These are phyloP conservation scores for Hydrozoanthus gracilis DNA, from an alignment of 92 coral and sea anemone genomes.

Conservation along the genomic window DNA sequence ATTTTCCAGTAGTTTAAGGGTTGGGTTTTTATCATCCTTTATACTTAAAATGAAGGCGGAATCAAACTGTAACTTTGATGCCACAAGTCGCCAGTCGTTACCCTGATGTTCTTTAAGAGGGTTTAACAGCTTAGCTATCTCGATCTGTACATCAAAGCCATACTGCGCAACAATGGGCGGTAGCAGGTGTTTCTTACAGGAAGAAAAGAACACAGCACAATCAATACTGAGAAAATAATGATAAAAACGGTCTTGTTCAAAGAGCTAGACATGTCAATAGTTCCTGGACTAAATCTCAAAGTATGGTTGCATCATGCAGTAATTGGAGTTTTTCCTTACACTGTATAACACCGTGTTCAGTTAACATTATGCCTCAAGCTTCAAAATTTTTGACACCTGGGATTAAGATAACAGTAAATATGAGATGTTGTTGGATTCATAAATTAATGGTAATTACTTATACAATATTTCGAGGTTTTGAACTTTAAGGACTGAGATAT, in stretches of 20 bases:
- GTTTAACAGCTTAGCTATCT: conserved; percentile 66
- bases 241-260: too few species aligned
- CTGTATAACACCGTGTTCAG: too few species aligned
- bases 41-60: conserved; percentile 54
- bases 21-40: conserved; percentile 58
- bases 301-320: too few species aligned
- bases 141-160: conserved; percentile 63
- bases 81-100: conserved; percentile 81
- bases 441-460: too few species aligned
- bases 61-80: conserved; percentile 70
- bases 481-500: too few species aligned
- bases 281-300: too few species aligned
- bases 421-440: too few species aligned
- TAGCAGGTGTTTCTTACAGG: conserved; percentile 30
- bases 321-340: too few species aligned
- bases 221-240: neutral
- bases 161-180: conserved; percentile 43
- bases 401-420: too few species aligned
- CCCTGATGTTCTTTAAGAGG: conserved; percentile 61
- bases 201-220: neutral
- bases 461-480: too few species aligned
- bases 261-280: neutral
- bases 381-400: too few species aligned
- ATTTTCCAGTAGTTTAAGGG: conserved; percentile 62
- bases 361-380: too few species aligned